Percentiles rank a stretch among this genome's conserved stretches.
These are phyloP conservation scores for Platycheirus rosarum DNA, from an alignment of 2,888 invertebrate genomes.

Conservation along the genomic window DNA sequence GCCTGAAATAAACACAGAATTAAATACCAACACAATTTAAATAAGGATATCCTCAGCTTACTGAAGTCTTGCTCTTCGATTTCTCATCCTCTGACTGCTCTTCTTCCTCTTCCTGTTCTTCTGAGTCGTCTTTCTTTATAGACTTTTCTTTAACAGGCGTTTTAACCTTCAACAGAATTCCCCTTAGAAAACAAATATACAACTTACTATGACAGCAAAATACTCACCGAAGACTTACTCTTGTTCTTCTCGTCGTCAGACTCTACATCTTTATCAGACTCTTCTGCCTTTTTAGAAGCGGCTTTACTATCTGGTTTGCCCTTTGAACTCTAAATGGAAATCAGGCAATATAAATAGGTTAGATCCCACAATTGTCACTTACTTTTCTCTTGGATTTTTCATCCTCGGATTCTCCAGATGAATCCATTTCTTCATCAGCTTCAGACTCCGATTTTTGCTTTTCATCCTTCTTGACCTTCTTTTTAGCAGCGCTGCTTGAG, in stretches of 20 bases:
- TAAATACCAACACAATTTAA: not conserved
- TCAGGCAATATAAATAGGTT: not conserved
- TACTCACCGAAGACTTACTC: not conserved
- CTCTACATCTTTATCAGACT: conserved; percentile 42
- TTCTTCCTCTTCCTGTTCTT: conserved; percentile 46
- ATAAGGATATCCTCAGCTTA: not conserved
- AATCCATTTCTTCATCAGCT: conserved; percentile 7
- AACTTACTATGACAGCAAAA: too few relatives aligned
- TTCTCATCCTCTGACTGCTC: not conserved
- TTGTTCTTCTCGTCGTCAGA: conserved; percentile 2
- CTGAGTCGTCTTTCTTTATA: conserved; percentile 42
- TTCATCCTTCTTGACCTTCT: conserved; percentile 82
- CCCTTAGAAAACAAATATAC: not conserved
- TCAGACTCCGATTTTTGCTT: conserved; percentile 35
- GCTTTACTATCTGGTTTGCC: conserved; percentile 12
- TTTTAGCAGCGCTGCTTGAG: conserved; percentile 83
- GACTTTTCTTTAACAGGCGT: not conserved
- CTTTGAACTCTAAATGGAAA: conserved; percentile 9
- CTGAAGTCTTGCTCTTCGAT: not conserved
- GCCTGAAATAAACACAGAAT: too few relatives aligned
- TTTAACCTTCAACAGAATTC: not conserved
- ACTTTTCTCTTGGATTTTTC: conserved; percentile 37
- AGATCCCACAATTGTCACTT: not conserved
- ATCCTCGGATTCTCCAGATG: conserved; percentile 46
- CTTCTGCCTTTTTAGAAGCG: conserved; percentile 57